Conservation (phyloP, 2,888 invertebrate genomes). For the Chrysomela aeneicollis region DNA sequence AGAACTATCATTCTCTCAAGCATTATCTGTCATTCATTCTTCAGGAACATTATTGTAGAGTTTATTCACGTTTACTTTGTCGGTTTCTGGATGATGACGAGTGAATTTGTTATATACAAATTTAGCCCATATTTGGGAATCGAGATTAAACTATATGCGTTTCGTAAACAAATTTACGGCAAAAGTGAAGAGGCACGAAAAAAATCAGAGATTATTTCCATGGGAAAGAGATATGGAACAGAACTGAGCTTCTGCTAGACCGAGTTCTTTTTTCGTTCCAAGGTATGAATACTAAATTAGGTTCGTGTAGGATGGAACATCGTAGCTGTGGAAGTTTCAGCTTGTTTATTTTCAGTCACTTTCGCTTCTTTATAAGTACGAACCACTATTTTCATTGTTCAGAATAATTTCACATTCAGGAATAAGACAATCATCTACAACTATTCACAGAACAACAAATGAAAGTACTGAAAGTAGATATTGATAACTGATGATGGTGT, state of each 20-base stretch:
- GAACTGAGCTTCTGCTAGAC: neutral
- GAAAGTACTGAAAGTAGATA: too few species aligned
- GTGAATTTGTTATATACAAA: neutral
- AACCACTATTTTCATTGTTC: too few species aligned
- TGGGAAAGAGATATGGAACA: constrained; percentile 1
- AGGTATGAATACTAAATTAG: too few species aligned
- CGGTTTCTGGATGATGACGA: neutral
- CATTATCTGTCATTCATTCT: neutral
- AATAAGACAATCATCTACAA: too few species aligned
- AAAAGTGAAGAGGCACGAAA: neutral
- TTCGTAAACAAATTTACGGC: neutral
- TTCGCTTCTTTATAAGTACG: too few species aligned
- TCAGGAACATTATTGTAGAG: neutral
- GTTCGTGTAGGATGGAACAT: too few species aligned
- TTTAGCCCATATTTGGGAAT: constrained; percentile 11
- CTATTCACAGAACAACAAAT: too few species aligned
- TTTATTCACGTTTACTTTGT: constrained; percentile 15
- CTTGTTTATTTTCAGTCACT: too few species aligned
- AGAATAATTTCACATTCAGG: too few species aligned
- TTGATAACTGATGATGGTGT: too few species aligned
- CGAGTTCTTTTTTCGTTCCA: too few species aligned
- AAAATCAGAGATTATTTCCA: neutral
- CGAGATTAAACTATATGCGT: constrained; percentile 1
- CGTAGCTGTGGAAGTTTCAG: too few species aligned
- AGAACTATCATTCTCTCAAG: neutral